Base-by-base conservation (phyloP, 2,888 invertebrate species). In the Labia minor region DNA sequence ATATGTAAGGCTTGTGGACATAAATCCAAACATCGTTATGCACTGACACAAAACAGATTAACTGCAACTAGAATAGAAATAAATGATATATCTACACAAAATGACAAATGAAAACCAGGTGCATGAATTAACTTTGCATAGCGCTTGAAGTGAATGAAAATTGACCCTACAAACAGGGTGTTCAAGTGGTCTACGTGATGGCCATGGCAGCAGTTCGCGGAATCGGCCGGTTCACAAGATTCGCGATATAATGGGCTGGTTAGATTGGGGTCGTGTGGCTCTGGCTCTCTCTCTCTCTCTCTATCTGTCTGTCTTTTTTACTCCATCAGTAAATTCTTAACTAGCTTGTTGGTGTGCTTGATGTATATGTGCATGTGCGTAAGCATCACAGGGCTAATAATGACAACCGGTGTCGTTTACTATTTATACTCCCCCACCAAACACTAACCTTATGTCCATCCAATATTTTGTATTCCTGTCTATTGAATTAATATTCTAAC, bases 141-240 rank as follows among this genome's bases (percentile, higher is more conserved):
- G 11, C 33, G 33, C 33, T 33, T 33, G 33, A 33, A 11, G 49
- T 49, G 49, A 49, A 49, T 49, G 3, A 49, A 49, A 49, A 49
- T 49, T 49, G 49, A 14, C 49, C 49, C 16, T 11, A 49, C 49
- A 49, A 8, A 49, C 49, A 16, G 49, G 49, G 49, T 49, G 49
- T 49, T 3, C 14, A 3, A n/a, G 49, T 49, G 49, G 49, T 14
- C 49, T 49, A 49, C 49, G 49, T 49, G 49, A 11, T 49, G 49
- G 49, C 49, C 49, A 49, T 49, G 49, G 49, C 49, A 49, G 49
- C 49, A 3, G 49, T 49, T 49, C 49, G 49, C 49, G 49, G 49
- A 49, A 49, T 49, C 49, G 16, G 8, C 49, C 49, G 49, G 49
- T 49, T 49, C 16, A 49, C n/a, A 3, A 49, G 49, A 49, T 49